Conservation (phyloP, 2,113 vertebrate species). For the Illadopsis cleaveri region DNA sequence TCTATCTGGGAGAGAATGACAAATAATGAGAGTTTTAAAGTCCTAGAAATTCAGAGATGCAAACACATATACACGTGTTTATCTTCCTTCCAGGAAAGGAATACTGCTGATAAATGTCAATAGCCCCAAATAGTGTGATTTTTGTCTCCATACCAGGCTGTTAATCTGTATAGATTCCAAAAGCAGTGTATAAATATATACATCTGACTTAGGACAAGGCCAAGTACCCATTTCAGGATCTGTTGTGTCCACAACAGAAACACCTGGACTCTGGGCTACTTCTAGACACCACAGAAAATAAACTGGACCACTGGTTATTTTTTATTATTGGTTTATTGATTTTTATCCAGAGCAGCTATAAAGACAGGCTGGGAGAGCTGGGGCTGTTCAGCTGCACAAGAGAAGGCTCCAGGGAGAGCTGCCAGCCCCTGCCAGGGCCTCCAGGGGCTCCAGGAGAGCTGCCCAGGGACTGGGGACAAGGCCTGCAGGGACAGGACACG, state of each 20-base stretch:
- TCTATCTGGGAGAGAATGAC: background rate
- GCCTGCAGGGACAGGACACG: background rate
- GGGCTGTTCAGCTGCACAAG: rapidly evolving
- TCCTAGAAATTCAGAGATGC: background rate
- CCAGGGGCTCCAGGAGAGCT: background rate
- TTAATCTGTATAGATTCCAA: background rate
- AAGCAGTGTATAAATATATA: background rate
- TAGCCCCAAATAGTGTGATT: rapidly evolving
- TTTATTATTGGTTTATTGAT: too few relatives aligned
- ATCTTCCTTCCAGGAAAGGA: background rate
- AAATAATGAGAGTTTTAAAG: background rate
- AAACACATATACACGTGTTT: rapidly evolving
- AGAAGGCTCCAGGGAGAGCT: background rate
- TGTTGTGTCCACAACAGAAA: background rate
- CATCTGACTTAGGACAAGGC: background rate
- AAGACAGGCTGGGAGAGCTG: rapidly evolving
- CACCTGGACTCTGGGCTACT: background rate
- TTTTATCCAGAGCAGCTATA: too few relatives aligned
- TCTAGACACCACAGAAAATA: background rate
- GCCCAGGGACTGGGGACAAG: background rate
- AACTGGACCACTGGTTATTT: background rate
- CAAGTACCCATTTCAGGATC: background rate
- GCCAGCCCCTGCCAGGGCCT: background rate
- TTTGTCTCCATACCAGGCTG: background rate
- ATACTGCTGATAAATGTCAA: background rate